Conservation (phyloP, 2,797 vertebrate genomes). For the Poliocrania exsul region DNA sequence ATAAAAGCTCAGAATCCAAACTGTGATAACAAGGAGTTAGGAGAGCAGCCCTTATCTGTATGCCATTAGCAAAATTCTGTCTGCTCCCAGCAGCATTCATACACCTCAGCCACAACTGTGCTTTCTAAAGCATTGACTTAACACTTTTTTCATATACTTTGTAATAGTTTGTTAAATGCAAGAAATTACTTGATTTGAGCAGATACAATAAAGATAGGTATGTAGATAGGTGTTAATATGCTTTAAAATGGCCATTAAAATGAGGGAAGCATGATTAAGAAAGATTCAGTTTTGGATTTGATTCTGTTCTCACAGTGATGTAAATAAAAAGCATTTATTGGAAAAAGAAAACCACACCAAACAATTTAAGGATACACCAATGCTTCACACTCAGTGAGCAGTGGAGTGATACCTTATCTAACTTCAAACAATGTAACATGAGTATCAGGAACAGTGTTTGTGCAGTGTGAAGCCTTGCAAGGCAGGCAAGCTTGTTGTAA, state of each 20-base stretch:
- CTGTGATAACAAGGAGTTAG: not conserved
- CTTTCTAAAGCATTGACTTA: not conserved
- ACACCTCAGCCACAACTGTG: not conserved
- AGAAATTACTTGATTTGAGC: not conserved
- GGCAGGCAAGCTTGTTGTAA: not conserved
- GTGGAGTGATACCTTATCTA: not conserved
- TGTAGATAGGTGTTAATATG: not conserved
- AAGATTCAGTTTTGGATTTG: not conserved
- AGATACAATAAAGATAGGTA: not conserved
- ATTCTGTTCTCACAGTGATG: not conserved
- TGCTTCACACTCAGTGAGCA: not conserved
- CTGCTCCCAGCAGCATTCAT: not conserved
- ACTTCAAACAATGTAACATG: not conserved
- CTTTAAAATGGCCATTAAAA: conserved; percentile 22
- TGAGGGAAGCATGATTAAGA: not conserved
- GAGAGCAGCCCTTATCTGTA: not conserved
- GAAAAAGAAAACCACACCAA: not conserved
- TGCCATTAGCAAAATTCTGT: not conserved
- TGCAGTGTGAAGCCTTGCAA: not conserved
- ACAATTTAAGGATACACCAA: not conserved
- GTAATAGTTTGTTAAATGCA: not conserved
- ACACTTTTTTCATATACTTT: not conserved
- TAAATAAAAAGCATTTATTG: not conserved
- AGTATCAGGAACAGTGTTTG: not conserved
- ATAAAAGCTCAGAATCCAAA: not conserved